These are phyloP conservation scores for Drosophila nigritarsus DNA, from an alignment of 2,888 invertebrate genomes.

Conservation along the genomic window DNA sequence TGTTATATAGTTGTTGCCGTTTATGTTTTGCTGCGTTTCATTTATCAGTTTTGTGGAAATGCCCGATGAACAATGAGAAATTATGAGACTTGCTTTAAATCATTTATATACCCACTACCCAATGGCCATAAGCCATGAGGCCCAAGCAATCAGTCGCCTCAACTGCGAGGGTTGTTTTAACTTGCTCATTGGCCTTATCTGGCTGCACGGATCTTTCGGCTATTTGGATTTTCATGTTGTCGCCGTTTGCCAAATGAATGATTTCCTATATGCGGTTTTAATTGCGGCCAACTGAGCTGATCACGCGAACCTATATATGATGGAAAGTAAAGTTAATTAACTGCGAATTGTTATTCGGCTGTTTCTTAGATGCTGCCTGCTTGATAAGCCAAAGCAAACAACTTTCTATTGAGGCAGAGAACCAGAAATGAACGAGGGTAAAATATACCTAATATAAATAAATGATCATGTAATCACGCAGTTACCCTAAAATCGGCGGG, in stretches of 20 bases:
- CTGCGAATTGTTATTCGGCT: conserved; percentile 69
- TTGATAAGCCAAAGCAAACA: conserved; percentile 56
- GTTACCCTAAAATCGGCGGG: background rate
- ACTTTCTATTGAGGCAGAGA: conserved; percentile 35
- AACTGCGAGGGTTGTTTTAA: conserved; percentile 60
- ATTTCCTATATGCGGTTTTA: conserved; percentile 78
- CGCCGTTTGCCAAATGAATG: conserved; percentile 69
- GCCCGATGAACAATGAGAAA: conserved; percentile 76
- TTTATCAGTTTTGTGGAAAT: conserved; percentile 75
- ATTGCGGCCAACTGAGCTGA: conserved; percentile 67
- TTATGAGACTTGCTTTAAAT: conserved; percentile 80
- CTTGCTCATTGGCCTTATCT: conserved; percentile 59
- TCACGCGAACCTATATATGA: conserved; percentile 10
- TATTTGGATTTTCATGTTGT: conserved; percentile 52
- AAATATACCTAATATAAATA: conserved; percentile 4
- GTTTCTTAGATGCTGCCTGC: conserved; percentile 48
- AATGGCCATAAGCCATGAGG: conserved; percentile 32
- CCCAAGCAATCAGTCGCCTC: conserved; percentile 29
- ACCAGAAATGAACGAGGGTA: background rate
- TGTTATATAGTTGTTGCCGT: conserved; percentile 62
- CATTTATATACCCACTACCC: conserved; percentile 61
- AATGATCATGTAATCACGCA: conserved; percentile 6
- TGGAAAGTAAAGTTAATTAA: conserved; percentile 74
- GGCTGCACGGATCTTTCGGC: conserved; percentile 24
- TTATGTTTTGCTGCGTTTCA: conserved; percentile 69